These are phyloP conservation scores for Strix aluco DNA, from an alignment of 2,113 vertebrate genomes.

Conservation along the genomic window DNA sequence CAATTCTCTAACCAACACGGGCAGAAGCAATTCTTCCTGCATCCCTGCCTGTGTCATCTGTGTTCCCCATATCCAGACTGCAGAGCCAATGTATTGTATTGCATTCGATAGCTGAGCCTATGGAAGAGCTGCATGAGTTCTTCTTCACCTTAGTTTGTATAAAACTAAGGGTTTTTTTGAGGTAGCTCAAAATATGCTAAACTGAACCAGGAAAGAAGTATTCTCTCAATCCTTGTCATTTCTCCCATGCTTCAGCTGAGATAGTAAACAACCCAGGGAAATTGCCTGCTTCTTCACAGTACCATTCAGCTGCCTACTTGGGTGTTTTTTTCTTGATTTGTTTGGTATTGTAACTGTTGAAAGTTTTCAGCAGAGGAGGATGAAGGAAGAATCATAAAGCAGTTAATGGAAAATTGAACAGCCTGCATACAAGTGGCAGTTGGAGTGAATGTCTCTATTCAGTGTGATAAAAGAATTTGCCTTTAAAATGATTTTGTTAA, in stretches of 20 bases:
- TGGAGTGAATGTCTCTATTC: background rate
- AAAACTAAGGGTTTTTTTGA: background rate
- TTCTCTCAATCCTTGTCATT: background rate
- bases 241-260: background rate
- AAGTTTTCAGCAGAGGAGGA: background rate
- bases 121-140: background rate
- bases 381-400: background rate
- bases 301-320: background rate
- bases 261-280: background rate
- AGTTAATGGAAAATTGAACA: background rate
- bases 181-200: background rate
- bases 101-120: background rate
- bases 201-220: background rate
- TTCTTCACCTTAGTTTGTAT: background rate
- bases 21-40: background rate
- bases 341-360: background rate
- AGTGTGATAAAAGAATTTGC: background rate
- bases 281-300: background rate
- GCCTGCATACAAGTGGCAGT: background rate
- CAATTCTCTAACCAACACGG: background rate
- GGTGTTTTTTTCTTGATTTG: background rate
- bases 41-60: background rate
- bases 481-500: slow-evolving; percentile 16
- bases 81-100: background rate
- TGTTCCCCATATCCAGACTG: background rate